phyloP scores from a whole-genome alignment of 2,888 invertebrate species.

The Tholera decimalis region DNA sequence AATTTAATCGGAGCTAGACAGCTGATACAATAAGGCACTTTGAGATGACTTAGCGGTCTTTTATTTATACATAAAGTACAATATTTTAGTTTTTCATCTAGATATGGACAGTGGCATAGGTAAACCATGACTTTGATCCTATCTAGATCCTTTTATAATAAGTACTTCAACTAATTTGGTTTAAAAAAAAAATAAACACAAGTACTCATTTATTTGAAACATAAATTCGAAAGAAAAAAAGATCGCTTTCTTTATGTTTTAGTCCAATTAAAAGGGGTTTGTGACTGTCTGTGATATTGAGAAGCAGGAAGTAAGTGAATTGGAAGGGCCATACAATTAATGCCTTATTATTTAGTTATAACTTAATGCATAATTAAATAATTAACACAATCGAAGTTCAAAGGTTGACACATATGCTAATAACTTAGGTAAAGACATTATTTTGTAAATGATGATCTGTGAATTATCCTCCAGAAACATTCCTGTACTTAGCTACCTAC shows the following conservation, averaged over 20 bases:
- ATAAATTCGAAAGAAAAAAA: background rate
- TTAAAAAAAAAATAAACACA: too few species aligned
- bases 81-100: background rate
- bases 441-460: background rate
- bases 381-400: constrained; percentile 30
- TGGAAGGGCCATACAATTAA: constrained; percentile 64
- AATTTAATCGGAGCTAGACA: constrained; percentile 1
- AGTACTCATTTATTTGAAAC: too few species aligned
- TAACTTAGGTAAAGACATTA: constrained; percentile 7
- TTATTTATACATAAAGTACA: background rate
- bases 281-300: constrained; percentile 59
- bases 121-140: background rate
- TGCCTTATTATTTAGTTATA: constrained; percentile 20
- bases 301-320: constrained; percentile 65
- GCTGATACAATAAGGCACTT: constrained; percentile 5
- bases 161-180: constrained; percentile 4
- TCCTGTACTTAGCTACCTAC: constrained; percentile 3
- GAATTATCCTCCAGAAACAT: constrained; percentile 23
- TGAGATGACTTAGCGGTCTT: background rate
- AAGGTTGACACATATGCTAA: constrained; percentile 22
- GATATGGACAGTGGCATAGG: background rate
- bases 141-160: background rate
- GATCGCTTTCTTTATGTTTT: constrained; percentile 2
- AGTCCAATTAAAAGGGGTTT: constrained; percentile 12
- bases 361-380: constrained; percentile 2